Evolutionary conservation across 2,888 invertebrate genomes (phyloP), one percentile per base, ranked within the genome.

Genomic region (Erebia aethiops): DNA sequence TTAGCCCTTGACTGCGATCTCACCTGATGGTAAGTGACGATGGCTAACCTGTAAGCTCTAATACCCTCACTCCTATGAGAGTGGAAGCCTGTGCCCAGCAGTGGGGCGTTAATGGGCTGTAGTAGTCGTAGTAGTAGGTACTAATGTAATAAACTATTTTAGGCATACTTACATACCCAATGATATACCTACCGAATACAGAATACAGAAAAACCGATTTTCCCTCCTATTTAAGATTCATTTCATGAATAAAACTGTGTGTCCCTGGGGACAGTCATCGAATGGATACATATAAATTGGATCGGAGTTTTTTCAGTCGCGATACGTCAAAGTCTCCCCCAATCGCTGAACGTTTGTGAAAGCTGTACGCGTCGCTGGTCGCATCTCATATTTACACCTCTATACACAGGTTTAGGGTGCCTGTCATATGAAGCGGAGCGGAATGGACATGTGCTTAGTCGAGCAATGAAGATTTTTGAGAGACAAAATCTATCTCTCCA

Each of bases 221-320:
- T 69, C 67, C 69, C 72, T 69, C 71, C 67, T 69, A 54, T 58
- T 69, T 74, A 67, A 75, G 70, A 75, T 76, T 73, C 82, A 82
- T 85, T 86, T 82, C 84, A 83, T 87, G 88, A 88, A 88, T 89
- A 88, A 87, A 85, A 84, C 84, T 82, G 82, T 77, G 81, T 81
- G 76, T 87, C 90, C 84, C 89, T 26, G 18, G 89, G 88, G 90
- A 87, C 83, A 82, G 54, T 64, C 69, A 84, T 84, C 83, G 88
- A 83, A 87, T 87, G 88, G 84, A 71, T 78, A 81, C 78, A 84
- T 85, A 89, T 85, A 89, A 89, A 90, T 90, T 90, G 88, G 88
- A 89, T 75, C 73, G 66, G 73, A 74, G 71, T 71, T 71, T 74
- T 71, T 67, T 67, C 63, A 74, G 75, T 74, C 73, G 71, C 73